Percentiles rank a stretch among this genome's conserved stretches.
Evolutionary conservation across 2,888 invertebrate species (phyloP).

Genomic region (Pseudococcus jackbeardsleyi): DNA sequence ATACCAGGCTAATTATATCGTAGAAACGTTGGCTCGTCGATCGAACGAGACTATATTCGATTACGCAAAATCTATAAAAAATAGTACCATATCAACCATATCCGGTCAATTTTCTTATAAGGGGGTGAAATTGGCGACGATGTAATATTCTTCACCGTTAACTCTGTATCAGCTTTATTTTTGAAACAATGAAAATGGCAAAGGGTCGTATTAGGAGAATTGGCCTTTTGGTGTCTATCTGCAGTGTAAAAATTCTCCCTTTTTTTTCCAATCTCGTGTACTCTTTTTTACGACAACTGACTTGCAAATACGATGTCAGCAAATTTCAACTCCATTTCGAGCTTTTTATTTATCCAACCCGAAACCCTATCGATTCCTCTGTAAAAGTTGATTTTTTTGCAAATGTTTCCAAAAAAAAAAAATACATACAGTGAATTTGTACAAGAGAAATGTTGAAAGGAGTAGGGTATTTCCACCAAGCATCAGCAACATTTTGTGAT

Average conservation of each 20-base stretch:
- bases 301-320: slow-evolving; percentile 1
- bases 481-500: neutral
- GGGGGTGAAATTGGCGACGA: neutral
- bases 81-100: neutral
- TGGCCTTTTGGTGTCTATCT: neutral
- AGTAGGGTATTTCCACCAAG: no score
- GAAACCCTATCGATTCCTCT: slow-evolving; percentile 13
- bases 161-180: neutral
- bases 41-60: slow-evolving; percentile 21
- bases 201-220: neutral
- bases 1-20: slow-evolving; percentile 47
- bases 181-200: neutral
- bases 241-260: neutral
- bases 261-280: neutral
- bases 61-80: slow-evolving; percentile 28
- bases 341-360: slow-evolving; percentile 3
- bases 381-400: neutral
- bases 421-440: neutral
- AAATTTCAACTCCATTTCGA: neutral
- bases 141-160: neutral
- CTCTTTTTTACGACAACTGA: neutral
- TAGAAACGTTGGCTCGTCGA: neutral
- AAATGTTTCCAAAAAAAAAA: neutral
- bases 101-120: neutral
- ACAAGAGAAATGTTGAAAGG: no score